These are phyloP conservation scores for Ctenomys sociabilis DNA, from an alignment of 2,113 vertebrate genomes.

Conservation along the genomic window DNA sequence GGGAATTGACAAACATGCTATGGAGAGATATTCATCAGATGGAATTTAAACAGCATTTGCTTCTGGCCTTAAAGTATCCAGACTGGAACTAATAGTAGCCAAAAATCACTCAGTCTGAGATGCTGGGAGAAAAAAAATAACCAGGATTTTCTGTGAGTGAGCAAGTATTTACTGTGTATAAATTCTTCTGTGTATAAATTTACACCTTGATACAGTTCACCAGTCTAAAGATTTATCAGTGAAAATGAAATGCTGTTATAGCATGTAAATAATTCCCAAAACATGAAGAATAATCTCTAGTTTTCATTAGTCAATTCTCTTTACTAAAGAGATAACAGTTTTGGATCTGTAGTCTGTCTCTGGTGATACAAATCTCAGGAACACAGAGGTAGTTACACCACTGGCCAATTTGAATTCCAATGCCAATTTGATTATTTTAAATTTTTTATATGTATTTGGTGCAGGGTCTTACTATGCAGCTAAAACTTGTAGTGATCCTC, in stretches of 20 bases:
- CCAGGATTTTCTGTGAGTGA: conserved; percentile 54
- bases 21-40: conserved; percentile 82
- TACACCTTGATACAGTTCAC: conserved; percentile 37
- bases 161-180: background rate
- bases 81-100: conserved; percentile 76
- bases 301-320: background rate
- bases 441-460: no score
- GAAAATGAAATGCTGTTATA: conserved; percentile 15
- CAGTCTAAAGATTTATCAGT: conserved; percentile 51
- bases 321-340: background rate
- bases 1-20: conserved; percentile 76
- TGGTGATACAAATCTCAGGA: background rate
- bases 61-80: conserved; percentile 76
- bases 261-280: background rate
- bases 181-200: conserved; percentile 40
- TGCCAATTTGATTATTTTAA: background rate
- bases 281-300: background rate
- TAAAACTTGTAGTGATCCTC: no score
- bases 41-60: conserved; percentile 77
- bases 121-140: conserved; percentile 58
- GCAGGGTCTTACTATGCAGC: no score
- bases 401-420: background rate
- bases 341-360: conserved; percentile 15
- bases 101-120: conserved; percentile 76
- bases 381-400: conserved; percentile 48